Percentiles rank a stretch among this genome's conserved stretches.
These are phyloP conservation scores for Pseudochirops corinnae DNA, from an alignment of 2,797 vertebrate species.

Conservation along the genomic window DNA sequence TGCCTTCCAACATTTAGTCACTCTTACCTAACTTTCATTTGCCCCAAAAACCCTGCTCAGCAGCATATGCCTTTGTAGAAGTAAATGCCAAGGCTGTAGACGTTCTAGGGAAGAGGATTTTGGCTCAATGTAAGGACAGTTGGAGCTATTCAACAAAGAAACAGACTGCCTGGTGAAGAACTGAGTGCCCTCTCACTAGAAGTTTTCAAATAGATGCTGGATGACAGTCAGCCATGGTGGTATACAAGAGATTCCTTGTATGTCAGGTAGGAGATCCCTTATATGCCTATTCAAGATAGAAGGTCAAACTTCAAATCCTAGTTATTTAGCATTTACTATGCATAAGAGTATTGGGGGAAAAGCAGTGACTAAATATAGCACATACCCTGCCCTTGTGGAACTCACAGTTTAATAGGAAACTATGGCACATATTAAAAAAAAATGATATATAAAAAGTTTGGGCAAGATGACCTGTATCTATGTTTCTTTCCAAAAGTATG, in stretches of 20 bases:
- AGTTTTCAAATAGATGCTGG: not conserved
- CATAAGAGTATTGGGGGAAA: not conserved
- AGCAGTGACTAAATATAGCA: not conserved
- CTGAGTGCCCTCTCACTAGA: not conserved
- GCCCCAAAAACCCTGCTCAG: not conserved
- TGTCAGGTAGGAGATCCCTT: not conserved
- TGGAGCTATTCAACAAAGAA: not conserved
- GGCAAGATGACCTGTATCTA: not conserved
- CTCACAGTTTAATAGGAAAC: not conserved
- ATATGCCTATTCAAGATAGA: not conserved
- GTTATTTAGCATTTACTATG: not conserved
- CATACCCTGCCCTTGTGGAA: not conserved
- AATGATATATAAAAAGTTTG: not conserved
- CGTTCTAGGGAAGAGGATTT: not conserved
- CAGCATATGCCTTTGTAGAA: not conserved
- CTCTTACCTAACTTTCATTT: constrained; percentile 24
- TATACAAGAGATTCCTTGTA: not conserved
- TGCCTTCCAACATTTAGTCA: constrained; percentile 30
- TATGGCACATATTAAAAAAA: not conserved
- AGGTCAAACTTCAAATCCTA: not conserved
- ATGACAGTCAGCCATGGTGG: not conserved
- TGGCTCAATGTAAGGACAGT: not conserved
- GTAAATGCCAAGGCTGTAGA: not conserved
- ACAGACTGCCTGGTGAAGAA: not conserved
- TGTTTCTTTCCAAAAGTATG: not conserved